Evolutionary conservation across 2,888 invertebrate genomes (phyloP).

Genomic region (Podotricha telesiphe): DNA sequence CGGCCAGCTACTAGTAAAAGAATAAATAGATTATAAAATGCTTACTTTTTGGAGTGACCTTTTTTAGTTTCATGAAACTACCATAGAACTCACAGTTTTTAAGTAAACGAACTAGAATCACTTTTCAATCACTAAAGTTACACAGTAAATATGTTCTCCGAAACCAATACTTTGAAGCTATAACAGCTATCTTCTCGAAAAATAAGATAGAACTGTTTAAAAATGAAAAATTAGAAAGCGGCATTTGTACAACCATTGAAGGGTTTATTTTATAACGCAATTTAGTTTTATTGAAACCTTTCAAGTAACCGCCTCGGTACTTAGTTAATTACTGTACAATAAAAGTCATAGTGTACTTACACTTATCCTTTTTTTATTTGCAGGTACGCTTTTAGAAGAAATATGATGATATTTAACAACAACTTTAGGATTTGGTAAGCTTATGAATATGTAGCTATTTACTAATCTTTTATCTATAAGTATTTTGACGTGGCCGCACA

Average conservation of each 20-base stretch:
- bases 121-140: not conserved
- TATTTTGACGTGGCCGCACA: too few species aligned
- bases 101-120: not conserved
- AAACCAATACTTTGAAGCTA: not conserved
- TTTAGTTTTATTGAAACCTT: slow-evolving; percentile 45
- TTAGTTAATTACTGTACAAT: slow-evolving; percentile 32
- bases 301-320: slow-evolving; percentile 49
- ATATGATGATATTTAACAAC: not conserved
- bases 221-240: slow-evolving; percentile 37
- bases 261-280: slow-evolving; percentile 54
- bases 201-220: slow-evolving; percentile 26
- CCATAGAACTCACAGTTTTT: not conserved
- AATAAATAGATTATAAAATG: too few species aligned
- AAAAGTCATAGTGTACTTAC: slow-evolving; percentile 21
- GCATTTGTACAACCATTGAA: slow-evolving; percentile 45
- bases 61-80: not conserved
- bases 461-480: too few species aligned
- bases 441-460: not conserved
- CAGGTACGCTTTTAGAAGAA: slow-evolving; percentile 37
- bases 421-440: slow-evolving; percentile 16
- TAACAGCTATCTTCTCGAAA: slow-evolving; percentile 22
- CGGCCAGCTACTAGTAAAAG: too few species aligned
- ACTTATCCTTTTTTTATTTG: slow-evolving; percentile 42
- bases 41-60: not conserved
- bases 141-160: not conserved